A percentile compares a stretch with the other conserved stretches of the same genome.
Evolutionary conservation across 2,888 invertebrate genomes (phyloP).

Genomic region (Macaria notata): DNA sequence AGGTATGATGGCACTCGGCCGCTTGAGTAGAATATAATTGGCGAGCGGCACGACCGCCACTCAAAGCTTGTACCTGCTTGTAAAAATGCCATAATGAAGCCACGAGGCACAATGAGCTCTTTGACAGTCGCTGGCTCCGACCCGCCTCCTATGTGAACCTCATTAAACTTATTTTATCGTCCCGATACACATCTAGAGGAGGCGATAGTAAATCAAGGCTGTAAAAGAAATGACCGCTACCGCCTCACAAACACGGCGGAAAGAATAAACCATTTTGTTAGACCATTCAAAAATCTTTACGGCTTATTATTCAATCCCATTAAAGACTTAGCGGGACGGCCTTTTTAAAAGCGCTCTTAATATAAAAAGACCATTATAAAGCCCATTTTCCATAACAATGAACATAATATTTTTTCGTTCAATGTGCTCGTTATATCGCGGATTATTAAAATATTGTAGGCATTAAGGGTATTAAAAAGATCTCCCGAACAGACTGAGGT

Average conservation of each 20-base stretch:
- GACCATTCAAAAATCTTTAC: conserved; percentile 76
- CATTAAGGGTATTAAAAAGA: conserved; percentile 45
- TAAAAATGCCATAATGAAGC: conserved; percentile 81
- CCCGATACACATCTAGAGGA: conserved; percentile 66
- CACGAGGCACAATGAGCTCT: conserved; percentile 76
- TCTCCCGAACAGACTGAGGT: conserved; percentile 34
- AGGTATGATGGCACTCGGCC: conserved; percentile 6
- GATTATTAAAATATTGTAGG: conserved; percentile 66
- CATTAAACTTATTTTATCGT: conserved; percentile 80
- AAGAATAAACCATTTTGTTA: conserved; percentile 72
- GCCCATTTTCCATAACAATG: conserved; percentile 74
- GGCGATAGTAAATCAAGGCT: conserved; percentile 68
- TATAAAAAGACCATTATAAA: conserved; percentile 71
- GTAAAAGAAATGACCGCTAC: conserved; percentile 60
- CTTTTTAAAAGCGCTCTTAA: conserved; percentile 67
- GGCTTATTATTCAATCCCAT: conserved; percentile 77
- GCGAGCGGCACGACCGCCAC: conserved; percentile 68
- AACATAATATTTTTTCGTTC: conserved; percentile 65
- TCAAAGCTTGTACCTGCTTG: conserved; percentile 78
- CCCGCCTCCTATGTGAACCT: conserved; percentile 76
- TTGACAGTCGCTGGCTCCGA: conserved; percentile 80
- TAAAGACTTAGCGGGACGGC: conserved; percentile 71
- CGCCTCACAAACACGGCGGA: conserved; percentile 58
- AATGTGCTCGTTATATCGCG: conserved; percentile 58
- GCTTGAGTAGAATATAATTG: conserved; percentile 80